Conservation (phyloP, 2,113 vertebrate genomes). For the Boulengeromyrus knoepffleri region DNA sequence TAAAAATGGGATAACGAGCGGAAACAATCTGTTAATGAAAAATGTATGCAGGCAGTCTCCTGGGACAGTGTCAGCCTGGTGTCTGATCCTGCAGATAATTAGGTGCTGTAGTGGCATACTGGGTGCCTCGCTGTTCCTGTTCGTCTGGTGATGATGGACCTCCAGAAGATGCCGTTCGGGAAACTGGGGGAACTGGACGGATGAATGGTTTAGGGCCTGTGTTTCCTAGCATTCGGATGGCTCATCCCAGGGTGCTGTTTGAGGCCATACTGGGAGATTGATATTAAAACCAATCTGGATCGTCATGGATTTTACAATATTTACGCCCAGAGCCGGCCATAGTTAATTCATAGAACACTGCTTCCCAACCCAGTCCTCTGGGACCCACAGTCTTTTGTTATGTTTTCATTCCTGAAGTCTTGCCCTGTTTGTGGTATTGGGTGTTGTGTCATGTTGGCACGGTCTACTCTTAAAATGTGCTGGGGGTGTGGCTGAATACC, state of each 20-base stretch:
- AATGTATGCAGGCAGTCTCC: constrained; percentile 49
- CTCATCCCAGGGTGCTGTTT: neutral
- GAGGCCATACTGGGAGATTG: neutral
- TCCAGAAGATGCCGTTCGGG: neutral
- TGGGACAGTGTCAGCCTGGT: constrained; percentile 35
- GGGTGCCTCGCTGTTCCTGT: neutral
- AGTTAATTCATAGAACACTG: neutral
- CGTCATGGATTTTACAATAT: neutral
- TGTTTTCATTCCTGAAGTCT: neutral
- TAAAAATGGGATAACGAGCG: constrained; percentile 33
- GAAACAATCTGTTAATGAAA: constrained; percentile 59
- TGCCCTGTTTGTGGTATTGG: neutral
- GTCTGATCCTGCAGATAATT: constrained; percentile 26
- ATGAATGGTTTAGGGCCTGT: neutral
- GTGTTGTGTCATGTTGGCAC: neutral
- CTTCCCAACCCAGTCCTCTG: neutral
- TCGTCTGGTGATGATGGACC: neutral
- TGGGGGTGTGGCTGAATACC: neutral
- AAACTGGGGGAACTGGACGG: neutral
- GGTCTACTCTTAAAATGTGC: neutral
- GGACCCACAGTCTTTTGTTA: neutral
- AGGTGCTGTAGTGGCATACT: constrained; percentile 16
- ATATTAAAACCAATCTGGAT: neutral
- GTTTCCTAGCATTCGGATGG: no score
- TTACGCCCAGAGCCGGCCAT: neutral